These are phyloP conservation scores for Panulirus ornatus DNA, from an alignment of 1,140 invertebrate species.

Conservation along the genomic window DNA sequence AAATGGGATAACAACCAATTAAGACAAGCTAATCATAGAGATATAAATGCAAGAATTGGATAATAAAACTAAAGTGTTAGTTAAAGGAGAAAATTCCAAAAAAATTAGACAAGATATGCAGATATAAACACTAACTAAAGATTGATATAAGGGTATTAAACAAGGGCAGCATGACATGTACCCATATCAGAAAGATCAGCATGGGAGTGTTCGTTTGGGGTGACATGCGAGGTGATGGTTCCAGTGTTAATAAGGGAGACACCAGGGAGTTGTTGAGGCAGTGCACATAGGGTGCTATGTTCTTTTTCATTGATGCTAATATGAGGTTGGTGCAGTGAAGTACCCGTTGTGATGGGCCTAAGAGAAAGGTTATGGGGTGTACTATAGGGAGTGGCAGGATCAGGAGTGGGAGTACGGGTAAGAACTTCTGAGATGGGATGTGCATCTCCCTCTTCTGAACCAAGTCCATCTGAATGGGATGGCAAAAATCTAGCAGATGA, in stretches of 20 bases:
- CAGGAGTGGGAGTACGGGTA: not conserved
- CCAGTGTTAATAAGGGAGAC: not conserved
- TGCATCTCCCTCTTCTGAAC: conserved; percentile 7
- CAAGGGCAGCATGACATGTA: not conserved
- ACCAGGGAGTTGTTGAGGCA: not conserved
- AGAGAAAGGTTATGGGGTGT: conserved; percentile 22
- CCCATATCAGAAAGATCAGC: not conserved
- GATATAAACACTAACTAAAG: not conserved
- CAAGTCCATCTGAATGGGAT: not conserved
- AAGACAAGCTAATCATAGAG: no score
- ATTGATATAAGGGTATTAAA: not conserved
- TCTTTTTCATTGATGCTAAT: not conserved
- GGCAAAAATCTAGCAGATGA: not conserved
- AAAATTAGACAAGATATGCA: not conserved
- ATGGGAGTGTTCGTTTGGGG: not conserved
- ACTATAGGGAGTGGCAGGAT: not conserved
- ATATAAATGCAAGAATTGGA: not conserved
- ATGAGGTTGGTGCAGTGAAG: not conserved
- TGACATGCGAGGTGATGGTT: not conserved
- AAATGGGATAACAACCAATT: no score
- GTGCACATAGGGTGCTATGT: not conserved
- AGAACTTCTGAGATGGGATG: not conserved
- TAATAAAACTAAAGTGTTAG: no score
- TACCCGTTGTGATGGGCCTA: not conserved
- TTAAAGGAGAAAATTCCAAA: no score